Conservation (phyloP, 2,113 vertebrate species). For the Steatornis caripensis region DNA sequence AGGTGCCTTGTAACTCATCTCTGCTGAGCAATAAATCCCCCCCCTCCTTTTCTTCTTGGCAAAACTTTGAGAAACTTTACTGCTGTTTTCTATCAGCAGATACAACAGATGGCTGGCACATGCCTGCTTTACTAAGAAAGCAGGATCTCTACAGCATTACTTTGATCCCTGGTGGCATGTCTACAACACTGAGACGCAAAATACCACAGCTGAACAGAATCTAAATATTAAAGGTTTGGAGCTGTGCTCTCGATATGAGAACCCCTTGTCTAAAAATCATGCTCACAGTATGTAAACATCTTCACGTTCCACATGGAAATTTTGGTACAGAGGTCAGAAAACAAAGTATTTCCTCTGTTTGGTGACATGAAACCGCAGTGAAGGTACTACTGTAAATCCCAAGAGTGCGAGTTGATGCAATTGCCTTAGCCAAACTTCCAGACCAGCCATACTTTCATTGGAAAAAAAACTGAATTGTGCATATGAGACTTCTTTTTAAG, state of each 20-base stretch:
- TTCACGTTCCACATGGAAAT: constrained; percentile 66
- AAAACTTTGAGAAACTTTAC: constrained; percentile 77
- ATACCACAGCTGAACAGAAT: constrained; percentile 79
- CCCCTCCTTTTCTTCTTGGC: constrained; percentile 66
- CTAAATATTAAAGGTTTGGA: constrained; percentile 75
- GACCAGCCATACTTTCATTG: neutral
- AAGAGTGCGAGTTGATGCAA: neutral
- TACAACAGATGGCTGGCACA: constrained; percentile 89
- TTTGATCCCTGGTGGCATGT: constrained; percentile 85
- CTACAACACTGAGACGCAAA: constrained; percentile 81
- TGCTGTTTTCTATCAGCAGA: constrained; percentile 85
- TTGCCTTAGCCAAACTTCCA: neutral
- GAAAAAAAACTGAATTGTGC: neutral
- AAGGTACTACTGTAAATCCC: constrained; percentile 17
- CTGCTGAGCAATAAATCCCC: constrained; percentile 75
- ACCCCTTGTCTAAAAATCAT: constrained; percentile 54
- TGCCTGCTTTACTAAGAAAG: constrained; percentile 79
- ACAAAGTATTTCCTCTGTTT: constrained; percentile 60
- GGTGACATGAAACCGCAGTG: constrained; percentile 42
- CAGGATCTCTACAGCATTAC: constrained; percentile 70
- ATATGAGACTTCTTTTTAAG: neutral
- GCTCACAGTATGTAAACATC: constrained; percentile 66
- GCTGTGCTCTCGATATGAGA: constrained; percentile 64
- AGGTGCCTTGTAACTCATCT: constrained; percentile 81
- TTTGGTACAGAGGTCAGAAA: constrained; percentile 60